Evolutionary conservation across 1,140 invertebrate genomes (phyloP).

Genomic region (Monochamus saltuarius): DNA sequence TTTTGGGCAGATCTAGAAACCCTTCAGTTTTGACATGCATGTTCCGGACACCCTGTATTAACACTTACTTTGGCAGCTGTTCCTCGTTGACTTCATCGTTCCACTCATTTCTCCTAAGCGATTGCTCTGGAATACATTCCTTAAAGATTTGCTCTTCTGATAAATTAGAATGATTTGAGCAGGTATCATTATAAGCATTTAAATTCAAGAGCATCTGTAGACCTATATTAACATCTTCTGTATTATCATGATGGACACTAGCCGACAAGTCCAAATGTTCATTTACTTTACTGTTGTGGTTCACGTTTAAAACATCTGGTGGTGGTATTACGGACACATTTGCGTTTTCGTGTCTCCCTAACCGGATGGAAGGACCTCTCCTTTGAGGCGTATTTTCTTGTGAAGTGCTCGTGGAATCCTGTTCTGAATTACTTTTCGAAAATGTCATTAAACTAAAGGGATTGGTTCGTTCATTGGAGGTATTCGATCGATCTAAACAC

Average conservation of each 20-base stretch:
- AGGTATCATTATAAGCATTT: slow-evolving; percentile 15
- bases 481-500: slow-evolving; percentile 28
- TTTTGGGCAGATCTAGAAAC: no score
- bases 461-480: slow-evolving; percentile 37
- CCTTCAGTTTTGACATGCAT: no score
- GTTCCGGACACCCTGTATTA: no score
- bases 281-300: slow-evolving; percentile 45
- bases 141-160: slow-evolving; percentile 31
- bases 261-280: no score
- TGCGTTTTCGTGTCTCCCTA: no score
- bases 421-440: slow-evolving; percentile 47
- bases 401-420: slow-evolving; percentile 33
- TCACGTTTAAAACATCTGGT: slow-evolving; percentile 58
- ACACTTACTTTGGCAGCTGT: slow-evolving; percentile 31
- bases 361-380: not conserved
- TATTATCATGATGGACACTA: not conserved
- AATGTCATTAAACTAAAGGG: slow-evolving; percentile 40
- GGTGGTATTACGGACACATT: slow-evolving; percentile 32
- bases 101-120: slow-evolving; percentile 37
- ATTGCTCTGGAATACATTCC: slow-evolving; percentile 21
- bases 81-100: slow-evolving; percentile 24
- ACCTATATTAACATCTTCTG: not conserved
- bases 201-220: slow-evolving; percentile 9
- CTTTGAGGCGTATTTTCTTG: slow-evolving; percentile 40
- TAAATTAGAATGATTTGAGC: slow-evolving; percentile 27